Percentiles rank a stretch among this genome's conserved stretches.
Conservation (phyloP, 2,113 vertebrate species). For the Microcebus jonahi region DNA sequence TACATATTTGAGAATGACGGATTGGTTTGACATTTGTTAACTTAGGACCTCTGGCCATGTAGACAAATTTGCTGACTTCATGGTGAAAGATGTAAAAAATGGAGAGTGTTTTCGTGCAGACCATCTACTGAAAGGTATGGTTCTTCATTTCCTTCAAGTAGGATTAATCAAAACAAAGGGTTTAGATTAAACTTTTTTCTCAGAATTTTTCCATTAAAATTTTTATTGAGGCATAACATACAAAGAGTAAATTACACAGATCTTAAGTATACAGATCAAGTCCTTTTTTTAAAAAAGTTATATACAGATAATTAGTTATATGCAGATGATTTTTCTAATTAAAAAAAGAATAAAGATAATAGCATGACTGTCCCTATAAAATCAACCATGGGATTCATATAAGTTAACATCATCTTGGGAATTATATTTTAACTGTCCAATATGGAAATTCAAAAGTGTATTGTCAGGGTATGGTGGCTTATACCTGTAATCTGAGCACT, state of each 20-base stretch:
- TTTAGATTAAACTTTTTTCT: background rate
- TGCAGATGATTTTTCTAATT: constrained; percentile 20
- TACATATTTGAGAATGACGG: constrained; percentile 12
- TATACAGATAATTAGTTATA: background rate
- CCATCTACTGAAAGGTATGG: constrained; percentile 96
- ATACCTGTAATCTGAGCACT: no score
- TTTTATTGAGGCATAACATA: background rate
- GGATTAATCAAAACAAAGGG: background rate
- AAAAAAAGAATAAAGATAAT: background rate
- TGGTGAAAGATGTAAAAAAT: constrained; percentile 98
- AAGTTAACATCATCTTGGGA: background rate
- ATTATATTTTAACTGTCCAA: background rate
- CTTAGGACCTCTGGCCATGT: constrained; percentile 97
- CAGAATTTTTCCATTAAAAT: background rate
- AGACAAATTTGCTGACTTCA: constrained; percentile 99
- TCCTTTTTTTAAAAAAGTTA: background rate
- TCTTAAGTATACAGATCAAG: background rate
- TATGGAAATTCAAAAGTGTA: background rate
- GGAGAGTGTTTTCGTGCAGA: constrained; percentile 98
- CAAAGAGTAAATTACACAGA: background rate
- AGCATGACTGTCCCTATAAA: background rate
- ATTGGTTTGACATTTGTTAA: constrained; percentile 2
- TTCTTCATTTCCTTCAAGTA: background rate
- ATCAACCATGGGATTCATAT: background rate
- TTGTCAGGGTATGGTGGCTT: background rate